These are phyloP conservation scores for Coenonympha glycerion DNA, from an alignment of 2,888 invertebrate species.

Conservation along the genomic window DNA sequence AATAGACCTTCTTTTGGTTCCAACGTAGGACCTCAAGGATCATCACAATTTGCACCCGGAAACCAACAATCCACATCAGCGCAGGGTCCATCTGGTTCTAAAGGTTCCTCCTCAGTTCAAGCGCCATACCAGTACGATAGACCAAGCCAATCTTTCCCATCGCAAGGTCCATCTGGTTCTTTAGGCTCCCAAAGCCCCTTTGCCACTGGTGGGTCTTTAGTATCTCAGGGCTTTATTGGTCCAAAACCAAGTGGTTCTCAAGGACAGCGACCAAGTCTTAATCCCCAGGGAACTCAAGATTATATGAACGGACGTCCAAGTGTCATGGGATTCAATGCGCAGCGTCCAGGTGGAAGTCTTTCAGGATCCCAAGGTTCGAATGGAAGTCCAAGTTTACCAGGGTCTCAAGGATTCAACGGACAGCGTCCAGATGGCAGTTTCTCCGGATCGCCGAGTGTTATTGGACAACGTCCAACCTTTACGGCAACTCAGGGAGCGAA, in stretches of 20 bases:
- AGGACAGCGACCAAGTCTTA: slow-evolving; percentile 14
- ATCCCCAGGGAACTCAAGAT: not conserved
- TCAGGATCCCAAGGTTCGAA: slow-evolving; percentile 3
- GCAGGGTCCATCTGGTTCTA: slow-evolving; percentile 1
- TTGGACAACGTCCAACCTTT: not conserved
- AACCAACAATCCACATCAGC: slow-evolving; percentile 1
- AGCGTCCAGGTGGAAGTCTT: slow-evolving; percentile 18
- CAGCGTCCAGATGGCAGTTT: not conserved
- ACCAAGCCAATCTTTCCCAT: slow-evolving; percentile 16
- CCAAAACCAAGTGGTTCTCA: too few relatives aligned
- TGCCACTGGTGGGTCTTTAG: slow-evolving; percentile 18
- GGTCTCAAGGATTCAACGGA: slow-evolving; percentile 15
- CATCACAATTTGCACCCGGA: not conserved
- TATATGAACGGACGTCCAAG: slow-evolving; percentile 10
- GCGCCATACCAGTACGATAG: slow-evolving; percentile 25
- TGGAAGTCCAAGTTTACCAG: slow-evolving; percentile 11
- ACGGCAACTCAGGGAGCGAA: not conserved
- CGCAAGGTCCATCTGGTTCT: slow-evolving; percentile 6
- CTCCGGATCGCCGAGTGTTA: not conserved
- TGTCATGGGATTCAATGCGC: slow-evolving; percentile 8
- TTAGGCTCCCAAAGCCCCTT: slow-evolving; percentile 11
- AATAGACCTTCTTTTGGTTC: slow-evolving; percentile 19
- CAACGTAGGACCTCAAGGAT: slow-evolving; percentile 10
- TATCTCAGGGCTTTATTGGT: slow-evolving; percentile 19
- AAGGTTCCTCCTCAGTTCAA: slow-evolving; percentile 11